Conservation (phyloP, 1,140 invertebrate genomes). For the Rhopalosiphum maidis region DNA sequence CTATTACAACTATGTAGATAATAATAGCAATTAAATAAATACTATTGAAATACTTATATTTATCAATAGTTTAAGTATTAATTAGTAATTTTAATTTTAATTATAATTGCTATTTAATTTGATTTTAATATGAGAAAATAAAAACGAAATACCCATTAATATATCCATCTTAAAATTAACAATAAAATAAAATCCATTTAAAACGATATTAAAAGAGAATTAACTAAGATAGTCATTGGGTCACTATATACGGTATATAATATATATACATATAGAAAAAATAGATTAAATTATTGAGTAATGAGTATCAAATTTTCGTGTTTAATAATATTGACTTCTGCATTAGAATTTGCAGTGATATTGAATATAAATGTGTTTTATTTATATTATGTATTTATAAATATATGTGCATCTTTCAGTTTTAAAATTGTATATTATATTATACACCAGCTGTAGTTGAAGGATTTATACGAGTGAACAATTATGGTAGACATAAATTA, state of each 20-base stretch:
- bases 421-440: neutral
- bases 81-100: conserved; percentile 10
- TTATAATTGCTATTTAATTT: neutral
- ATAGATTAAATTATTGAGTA: neutral
- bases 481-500: conserved; percentile 15
- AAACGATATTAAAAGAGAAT: neutral
- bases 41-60: neutral
- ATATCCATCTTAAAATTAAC: neutral
- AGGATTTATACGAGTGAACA: neutral
- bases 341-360: neutral
- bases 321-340: neutral
- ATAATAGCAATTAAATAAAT: neutral
- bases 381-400: neutral
- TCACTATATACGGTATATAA: too few relatives aligned
- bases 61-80: neutral
- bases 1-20: neutral
- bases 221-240: neutral
- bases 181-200: neutral
- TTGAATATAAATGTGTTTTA: neutral
- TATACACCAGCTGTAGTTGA: neutral
- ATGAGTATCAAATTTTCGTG: neutral
- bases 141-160: neutral
- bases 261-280: too few relatives aligned
- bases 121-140: neutral
- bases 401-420: neutral